Evolutionary conservation across 92 coral and sea anemone genomes (phyloP).

Genomic region (Parazoanthus atlanticus): DNA sequence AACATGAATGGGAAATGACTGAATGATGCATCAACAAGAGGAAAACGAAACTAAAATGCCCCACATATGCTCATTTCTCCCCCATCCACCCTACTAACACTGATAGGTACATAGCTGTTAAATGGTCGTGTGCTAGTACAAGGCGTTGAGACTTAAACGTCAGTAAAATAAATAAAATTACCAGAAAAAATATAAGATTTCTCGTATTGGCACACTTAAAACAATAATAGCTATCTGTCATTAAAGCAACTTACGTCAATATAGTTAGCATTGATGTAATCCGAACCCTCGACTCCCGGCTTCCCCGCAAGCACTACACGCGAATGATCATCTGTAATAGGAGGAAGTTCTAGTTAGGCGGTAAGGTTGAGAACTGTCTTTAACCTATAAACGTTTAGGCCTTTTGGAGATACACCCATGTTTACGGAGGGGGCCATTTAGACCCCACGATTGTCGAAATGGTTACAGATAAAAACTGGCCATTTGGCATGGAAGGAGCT

Average conservation of each 20-base stretch:
- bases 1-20: neutral
- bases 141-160: neutral
- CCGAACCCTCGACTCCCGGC: constrained; percentile 56
- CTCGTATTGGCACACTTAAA: constrained; percentile 19
- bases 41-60: neutral
- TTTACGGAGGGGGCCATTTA: neutral
- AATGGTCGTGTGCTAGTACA: neutral
- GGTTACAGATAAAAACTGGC: too few species aligned
- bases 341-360: neutral
- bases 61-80: too few species aligned
- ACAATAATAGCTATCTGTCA: neutral
- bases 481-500: too few species aligned
- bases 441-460: neutral
- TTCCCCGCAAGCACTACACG: constrained; percentile 47
- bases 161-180: neutral
- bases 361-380: neutral
- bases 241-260: constrained; percentile 52
- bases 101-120: too few species aligned
- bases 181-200: neutral
- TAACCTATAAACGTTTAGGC: too few species aligned
- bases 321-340: constrained; percentile 72
- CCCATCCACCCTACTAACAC: too few species aligned
- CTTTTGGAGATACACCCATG: neutral
- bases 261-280: constrained; percentile 82
- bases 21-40: neutral